Evolutionary conservation across 2,113 vertebrate species (phyloP), one percentile per base, ranked within the genome.

Genomic region (western clawed frog (Xenopus tropicalis)): DNA sequence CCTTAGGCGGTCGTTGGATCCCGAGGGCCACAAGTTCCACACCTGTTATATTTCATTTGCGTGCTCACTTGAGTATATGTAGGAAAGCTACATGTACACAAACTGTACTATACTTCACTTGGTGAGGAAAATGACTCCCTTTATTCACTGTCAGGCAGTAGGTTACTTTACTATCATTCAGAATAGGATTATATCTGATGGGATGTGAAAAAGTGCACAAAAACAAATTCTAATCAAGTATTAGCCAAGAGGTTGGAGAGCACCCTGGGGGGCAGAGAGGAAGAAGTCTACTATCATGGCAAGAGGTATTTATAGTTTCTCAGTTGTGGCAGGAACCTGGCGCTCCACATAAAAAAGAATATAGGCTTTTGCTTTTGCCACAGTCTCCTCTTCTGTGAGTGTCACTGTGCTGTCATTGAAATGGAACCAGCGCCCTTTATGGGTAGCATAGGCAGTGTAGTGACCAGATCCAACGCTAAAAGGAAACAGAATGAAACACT

Each of bases 401-500:
- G 94, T 97, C 57, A 98, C 97, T 29, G 97, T 99, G 80, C 97
- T 96, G 91, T 99, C 97, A 1, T 99, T 99, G 88, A 99, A 99
- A 78, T 98, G 97, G 90, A 95, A 99, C 97, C 97, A 99, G 72
- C 85, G 88, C 42, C 93, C 93, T 78, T 96, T 92, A 0, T 98
- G 95, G 20, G 89, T 86, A 16, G 95, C 96, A 0, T 98, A 99
- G 0, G 96, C 96, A 0, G 97, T 99, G 79, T 99, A 99, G 88
- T 98, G 97, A 61, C 97, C 97, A 0, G 97, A 98, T 78, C 96
- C 97, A 1, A 98, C 94, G 24, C 96, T 98, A 82, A 14, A 61
- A 85, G 19, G 17, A 59, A 22, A 22, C 52, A 57, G 1, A 64
- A 1, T 44, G 3, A 42, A 71, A 4, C 13, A 44, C 43, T 8